A percentile compares a stretch with the other conserved stretches of the same genome.
Conservation (phyloP, 2,113 vertebrate genomes). For the Melanerpes aurifrons region DNA sequence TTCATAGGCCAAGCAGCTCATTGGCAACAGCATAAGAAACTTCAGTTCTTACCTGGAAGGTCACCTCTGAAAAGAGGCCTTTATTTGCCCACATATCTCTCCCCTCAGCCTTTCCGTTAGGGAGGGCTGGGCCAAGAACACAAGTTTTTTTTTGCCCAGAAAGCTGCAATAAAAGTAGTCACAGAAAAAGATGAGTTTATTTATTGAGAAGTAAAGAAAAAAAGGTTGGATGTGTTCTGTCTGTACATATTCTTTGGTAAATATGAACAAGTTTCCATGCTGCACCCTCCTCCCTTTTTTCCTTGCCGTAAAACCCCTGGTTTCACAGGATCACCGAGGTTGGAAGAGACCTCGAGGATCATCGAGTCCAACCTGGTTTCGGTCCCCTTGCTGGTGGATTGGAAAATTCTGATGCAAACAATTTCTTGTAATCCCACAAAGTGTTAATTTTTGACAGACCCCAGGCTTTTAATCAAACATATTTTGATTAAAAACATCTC, state of each 20-base stretch:
- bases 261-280: background rate
- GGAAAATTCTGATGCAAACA: background rate
- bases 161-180: background rate
- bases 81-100: background rate
- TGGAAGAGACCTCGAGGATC: no score
- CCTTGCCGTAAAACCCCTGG: background rate
- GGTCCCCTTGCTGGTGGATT: background rate
- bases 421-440: background rate
- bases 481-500: conserved; percentile 38
- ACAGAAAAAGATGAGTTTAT: background rate
- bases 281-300: background rate
- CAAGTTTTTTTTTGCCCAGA: background rate
- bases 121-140: conserved; percentile 6
- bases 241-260: background rate
- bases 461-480: background rate
- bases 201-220: background rate
- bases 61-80: conserved; percentile 53
- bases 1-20: conserved; percentile 30
- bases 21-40: conserved; percentile 39
- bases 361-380: background rate
- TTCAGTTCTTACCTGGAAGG: conserved; percentile 64
- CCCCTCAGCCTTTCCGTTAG: background rate
- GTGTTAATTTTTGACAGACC: background rate
- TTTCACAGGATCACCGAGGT: no score
- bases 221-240: background rate